Conservation (phyloP, 2,888 invertebrate species). For the Ryuthela nishihirai region DNA sequence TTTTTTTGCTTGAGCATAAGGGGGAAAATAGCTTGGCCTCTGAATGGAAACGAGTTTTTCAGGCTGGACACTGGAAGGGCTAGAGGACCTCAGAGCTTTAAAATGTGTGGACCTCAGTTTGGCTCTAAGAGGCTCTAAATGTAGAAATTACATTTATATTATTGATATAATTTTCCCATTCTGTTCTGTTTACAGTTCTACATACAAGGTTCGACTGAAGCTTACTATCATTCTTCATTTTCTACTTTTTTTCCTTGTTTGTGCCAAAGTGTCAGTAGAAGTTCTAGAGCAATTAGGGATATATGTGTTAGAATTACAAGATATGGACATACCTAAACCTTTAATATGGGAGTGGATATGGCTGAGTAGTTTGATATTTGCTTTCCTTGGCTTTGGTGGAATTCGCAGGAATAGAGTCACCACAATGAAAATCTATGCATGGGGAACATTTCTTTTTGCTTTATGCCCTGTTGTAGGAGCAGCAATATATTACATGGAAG, state of each 20-base stretch:
- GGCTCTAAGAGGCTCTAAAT: too few relatives aligned
- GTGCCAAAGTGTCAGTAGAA: slow-evolving; percentile 84
- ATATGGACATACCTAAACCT: slow-evolving; percentile 85
- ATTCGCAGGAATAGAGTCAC: slow-evolving; percentile 76
- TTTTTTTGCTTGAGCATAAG: too few relatives aligned
- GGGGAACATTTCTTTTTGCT: slow-evolving; percentile 70
- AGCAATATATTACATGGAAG: slow-evolving; percentile 72
- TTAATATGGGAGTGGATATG: slow-evolving; percentile 92
- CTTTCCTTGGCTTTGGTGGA: slow-evolving; percentile 79
- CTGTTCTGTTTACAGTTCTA: slow-evolving; percentile 67
- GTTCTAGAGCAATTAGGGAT: slow-evolving; percentile 87
- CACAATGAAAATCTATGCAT: slow-evolving; percentile 68
- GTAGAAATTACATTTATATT: too few relatives aligned
- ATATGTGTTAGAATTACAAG: slow-evolving; percentile 89
- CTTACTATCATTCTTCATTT: slow-evolving; percentile 92
- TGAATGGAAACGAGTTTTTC: too few relatives aligned
- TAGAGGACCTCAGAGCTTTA: too few relatives aligned
- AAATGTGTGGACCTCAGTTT: too few relatives aligned
- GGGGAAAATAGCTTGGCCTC: too few relatives aligned
- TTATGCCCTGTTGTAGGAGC: slow-evolving; percentile 77
- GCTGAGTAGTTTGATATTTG: slow-evolving; percentile 76
- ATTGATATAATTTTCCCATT: too few relatives aligned
- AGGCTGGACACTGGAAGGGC: too few relatives aligned
- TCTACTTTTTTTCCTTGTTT: slow-evolving; percentile 80
- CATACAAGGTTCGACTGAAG: slow-evolving; percentile 92